These are phyloP conservation scores for Papilio protenor DNA, from an alignment of 2,888 invertebrate genomes.

Conservation along the genomic window DNA sequence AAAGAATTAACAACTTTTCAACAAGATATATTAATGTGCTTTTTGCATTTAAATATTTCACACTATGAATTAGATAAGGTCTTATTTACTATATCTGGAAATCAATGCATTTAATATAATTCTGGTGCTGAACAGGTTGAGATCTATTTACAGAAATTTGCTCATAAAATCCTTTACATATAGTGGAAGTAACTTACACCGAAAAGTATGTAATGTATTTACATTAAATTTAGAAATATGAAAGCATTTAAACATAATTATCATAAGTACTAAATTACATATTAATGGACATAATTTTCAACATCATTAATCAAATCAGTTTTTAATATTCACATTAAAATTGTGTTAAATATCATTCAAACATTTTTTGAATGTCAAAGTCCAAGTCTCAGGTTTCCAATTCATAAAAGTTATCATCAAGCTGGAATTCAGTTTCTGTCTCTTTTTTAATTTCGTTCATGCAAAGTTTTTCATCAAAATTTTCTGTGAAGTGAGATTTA, in stretches of 20 bases:
- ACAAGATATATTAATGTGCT: slow-evolving; percentile 36
- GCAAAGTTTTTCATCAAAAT: slow-evolving; percentile 73
- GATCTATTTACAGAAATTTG: slow-evolving; percentile 20
- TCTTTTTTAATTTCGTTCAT: slow-evolving; percentile 74
- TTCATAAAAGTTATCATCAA: slow-evolving; percentile 76
- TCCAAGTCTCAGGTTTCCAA: slow-evolving; percentile 68
- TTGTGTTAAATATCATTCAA: slow-evolving; percentile 2
- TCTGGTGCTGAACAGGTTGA: slow-evolving; percentile 20
- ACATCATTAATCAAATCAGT: not conserved
- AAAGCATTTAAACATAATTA: slow-evolving; percentile 11
- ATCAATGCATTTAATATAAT: slow-evolving; percentile 11
- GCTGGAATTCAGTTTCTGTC: slow-evolving; percentile 67
- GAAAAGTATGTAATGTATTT: slow-evolving; percentile 4
- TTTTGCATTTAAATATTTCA: slow-evolving; percentile 16
- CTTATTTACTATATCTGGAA: slow-evolving; percentile 7
- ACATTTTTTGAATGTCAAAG: slow-evolving; percentile 45
- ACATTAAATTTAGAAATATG: slow-evolving; percentile 7
- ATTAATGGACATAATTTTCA: not conserved
- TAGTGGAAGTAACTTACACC: not conserved
- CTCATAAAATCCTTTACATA: slow-evolving; percentile 2
- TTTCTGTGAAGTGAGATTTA: slow-evolving; percentile 83
- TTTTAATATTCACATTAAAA: slow-evolving; percentile 1
- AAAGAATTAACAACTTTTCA: slow-evolving; percentile 32
- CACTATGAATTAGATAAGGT: slow-evolving; percentile 16
- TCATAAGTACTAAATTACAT: slow-evolving; percentile 13